Percentiles rank a stretch among this genome's conserved stretches.
Evolutionary conservation across 2,888 invertebrate species (phyloP).

Genomic region (Eilema sororculum): DNA sequence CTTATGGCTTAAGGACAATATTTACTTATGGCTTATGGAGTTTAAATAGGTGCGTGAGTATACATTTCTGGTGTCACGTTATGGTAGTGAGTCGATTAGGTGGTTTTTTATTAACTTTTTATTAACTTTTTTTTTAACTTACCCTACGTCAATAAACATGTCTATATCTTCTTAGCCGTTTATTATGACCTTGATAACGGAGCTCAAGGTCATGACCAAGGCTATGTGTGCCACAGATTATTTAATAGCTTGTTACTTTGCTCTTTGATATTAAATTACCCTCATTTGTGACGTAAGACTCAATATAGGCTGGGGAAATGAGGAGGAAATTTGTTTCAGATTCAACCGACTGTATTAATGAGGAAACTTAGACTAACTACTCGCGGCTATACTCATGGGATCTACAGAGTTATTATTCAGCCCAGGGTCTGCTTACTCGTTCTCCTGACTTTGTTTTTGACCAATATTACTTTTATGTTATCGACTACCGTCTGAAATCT

Average conservation of each 20-base stretch:
- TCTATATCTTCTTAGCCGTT: neutral
- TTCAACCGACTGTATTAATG: neutral
- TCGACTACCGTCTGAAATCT: too few relatives aligned
- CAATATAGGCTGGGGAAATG: neutral
- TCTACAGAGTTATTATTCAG: neutral
- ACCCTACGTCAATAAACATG: neutral
- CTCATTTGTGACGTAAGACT: neutral
- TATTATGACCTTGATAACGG: neutral
- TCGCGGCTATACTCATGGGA: neutral
- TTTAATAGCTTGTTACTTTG: neutral
- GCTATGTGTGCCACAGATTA: neutral
- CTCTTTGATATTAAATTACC: neutral
- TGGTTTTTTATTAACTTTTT: too few relatives aligned
- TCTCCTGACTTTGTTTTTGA: too few relatives aligned
- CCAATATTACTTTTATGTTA: too few relatives aligned
- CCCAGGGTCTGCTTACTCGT: too few relatives aligned
- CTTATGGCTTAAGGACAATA: too few relatives aligned
- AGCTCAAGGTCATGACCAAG: neutral
- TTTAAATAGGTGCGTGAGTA: too few relatives aligned
- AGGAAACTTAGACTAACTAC: neutral
- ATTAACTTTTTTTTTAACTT: neutral
- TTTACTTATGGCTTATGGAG: too few relatives aligned
- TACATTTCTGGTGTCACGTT: too few relatives aligned
- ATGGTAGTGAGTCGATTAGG: too few relatives aligned
- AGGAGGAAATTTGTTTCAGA: neutral